Conservation (phyloP, 2,113 vertebrate genomes). For the Merops nubicus region DNA sequence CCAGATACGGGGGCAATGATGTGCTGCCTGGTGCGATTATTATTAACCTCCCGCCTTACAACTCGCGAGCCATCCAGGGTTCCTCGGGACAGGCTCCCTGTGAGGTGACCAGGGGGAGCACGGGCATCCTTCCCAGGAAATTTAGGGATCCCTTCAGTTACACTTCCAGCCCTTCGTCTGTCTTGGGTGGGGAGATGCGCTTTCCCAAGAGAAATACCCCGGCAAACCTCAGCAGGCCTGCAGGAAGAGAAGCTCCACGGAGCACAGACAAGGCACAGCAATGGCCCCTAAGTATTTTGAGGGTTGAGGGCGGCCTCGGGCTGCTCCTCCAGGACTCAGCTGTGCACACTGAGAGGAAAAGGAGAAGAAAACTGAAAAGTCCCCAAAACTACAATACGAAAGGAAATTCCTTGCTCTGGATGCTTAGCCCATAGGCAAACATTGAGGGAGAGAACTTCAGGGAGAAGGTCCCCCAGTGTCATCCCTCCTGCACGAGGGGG, state of each 20-base stretch:
- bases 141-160: background rate
- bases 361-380: background rate
- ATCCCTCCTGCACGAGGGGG: accelerated
- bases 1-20: constrained; percentile 67
- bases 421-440: background rate
- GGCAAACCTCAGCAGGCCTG: background rate
- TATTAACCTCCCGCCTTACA: constrained; percentile 63
- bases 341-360: accelerated
- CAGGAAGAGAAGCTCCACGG: background rate
- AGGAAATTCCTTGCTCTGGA: background rate
- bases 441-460: background rate
- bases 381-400: background rate
- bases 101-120: background rate
- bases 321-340: background rate
- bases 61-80: accelerated
- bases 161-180: accelerated
- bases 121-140: background rate
- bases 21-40: constrained; percentile 69
- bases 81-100: background rate
- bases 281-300: accelerated
- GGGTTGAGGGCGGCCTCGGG: background rate
- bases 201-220: background rate
- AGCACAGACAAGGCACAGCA: accelerated
- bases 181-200: accelerated
- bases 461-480: background rate